A percentile compares a stretch with the other conserved stretches of the same genome.
These are phyloP conservation scores for Conomelus anceps DNA, from an alignment of 2,888 invertebrate genomes.

Conservation along the genomic window DNA sequence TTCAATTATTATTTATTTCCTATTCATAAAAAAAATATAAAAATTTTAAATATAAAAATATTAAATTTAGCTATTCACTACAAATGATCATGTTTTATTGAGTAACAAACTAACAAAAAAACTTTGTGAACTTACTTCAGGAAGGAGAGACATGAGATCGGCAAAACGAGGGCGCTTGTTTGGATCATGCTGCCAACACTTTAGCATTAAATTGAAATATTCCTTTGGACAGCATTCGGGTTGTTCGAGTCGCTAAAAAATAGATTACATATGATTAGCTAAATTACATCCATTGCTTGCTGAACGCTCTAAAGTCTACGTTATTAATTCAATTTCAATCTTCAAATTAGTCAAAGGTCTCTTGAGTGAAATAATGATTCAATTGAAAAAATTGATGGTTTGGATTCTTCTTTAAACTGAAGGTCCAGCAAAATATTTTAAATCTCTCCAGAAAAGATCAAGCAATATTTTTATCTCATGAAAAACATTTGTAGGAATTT, in stretches of 20 bases:
- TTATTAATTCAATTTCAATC: background rate
- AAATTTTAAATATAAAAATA: background rate
- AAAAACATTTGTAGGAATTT: no score
- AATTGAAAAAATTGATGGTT: no score
- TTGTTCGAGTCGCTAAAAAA: constrained; percentile 69
- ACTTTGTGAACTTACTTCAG: constrained; percentile 53
- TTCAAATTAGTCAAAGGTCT: background rate
- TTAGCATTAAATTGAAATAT: constrained; percentile 85
- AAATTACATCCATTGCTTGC: background rate
- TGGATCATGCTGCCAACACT: constrained; percentile 95
- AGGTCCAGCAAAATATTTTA: no score
- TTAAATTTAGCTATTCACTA: background rate
- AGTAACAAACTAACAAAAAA: no score
- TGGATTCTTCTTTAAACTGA: no score
- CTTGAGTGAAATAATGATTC: background rate
- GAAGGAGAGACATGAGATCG: constrained; percentile 69
- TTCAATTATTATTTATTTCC: background rate
- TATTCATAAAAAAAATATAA: background rate
- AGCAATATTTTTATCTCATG: no score
- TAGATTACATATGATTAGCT: constrained; percentile 22
- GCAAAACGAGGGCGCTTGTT: constrained; percentile 81
- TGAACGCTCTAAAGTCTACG: background rate
- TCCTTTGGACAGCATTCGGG: constrained; percentile 93
- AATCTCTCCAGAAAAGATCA: no score
- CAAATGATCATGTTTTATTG: background rate